Evolutionary conservation across 2,113 vertebrate species (phyloP).

Genomic region (Leptobrachium ailaonicum): DNA sequence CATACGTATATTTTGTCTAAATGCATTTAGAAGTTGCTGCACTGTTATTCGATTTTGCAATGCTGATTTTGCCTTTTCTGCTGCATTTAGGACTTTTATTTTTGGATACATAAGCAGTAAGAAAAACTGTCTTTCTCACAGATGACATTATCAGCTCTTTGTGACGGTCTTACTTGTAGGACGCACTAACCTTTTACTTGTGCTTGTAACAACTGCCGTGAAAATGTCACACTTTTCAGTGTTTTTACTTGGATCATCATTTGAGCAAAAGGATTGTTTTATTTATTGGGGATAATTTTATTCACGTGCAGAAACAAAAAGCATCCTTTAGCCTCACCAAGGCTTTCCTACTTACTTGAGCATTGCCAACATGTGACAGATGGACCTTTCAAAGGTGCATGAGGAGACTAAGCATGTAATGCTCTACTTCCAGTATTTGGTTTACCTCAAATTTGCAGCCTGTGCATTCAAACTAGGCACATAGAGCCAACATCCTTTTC

Average conservation of each 20-base stretch:
- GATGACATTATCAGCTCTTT: no score
- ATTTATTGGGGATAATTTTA: background rate
- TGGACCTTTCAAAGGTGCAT: background rate
- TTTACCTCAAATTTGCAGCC: constrained; percentile 22
- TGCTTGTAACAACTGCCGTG: background rate
- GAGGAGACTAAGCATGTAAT: background rate
- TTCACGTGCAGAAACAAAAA: constrained; percentile 29
- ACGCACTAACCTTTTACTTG: background rate
- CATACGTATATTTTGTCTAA: no score
- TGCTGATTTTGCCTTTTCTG: no score
- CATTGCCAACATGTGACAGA: background rate
- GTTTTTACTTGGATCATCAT: background rate
- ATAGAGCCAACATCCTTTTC: constrained; percentile 9
- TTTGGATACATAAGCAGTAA: no score
- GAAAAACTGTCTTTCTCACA: no score
- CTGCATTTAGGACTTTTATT: no score
- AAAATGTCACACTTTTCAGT: no score
- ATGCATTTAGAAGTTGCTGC: no score
- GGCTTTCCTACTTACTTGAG: constrained; percentile 5
- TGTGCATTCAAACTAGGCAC: background rate
- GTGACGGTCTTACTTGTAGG: background rate
- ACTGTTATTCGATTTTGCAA: no score
- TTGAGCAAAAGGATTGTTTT: background rate
- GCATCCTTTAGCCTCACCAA: background rate
- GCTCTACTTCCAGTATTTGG: background rate